phyloP scores from a whole-genome alignment of 2,888 invertebrate species.

The Nomada flava region DNA sequence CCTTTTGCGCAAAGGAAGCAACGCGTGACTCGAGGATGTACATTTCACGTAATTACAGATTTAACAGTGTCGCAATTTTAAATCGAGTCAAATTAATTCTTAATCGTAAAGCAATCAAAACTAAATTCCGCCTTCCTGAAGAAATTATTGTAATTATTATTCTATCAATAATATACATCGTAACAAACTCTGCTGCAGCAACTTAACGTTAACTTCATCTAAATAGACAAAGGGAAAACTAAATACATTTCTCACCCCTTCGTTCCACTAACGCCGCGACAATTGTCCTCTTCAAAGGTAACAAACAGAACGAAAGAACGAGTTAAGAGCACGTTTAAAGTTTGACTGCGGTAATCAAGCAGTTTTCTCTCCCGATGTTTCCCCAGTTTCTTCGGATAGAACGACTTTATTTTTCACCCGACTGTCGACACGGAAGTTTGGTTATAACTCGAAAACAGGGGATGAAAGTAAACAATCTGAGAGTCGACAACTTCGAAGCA shows the following conservation, averaged over 20 bases:
- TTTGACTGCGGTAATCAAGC: neutral
- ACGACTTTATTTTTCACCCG: neutral
- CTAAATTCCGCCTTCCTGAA: no score
- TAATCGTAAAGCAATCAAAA: neutral
- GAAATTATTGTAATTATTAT: no score
- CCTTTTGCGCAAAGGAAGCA: neutral
- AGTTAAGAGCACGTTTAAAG: neutral
- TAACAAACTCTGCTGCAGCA: no score
- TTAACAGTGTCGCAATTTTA: neutral
- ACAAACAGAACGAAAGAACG: neutral
- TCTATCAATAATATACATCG: no score
- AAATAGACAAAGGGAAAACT: neutral
- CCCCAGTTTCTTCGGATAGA: neutral
- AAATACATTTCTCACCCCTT: neutral
- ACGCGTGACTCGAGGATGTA: neutral
- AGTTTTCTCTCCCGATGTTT: neutral
- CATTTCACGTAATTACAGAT: neutral
- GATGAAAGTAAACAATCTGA: no score
- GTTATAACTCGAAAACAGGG: neutral
- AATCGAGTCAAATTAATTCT: no score
- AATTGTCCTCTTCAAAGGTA: neutral
- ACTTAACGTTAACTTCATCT: neutral
- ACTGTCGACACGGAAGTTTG: constrained; percentile 8
- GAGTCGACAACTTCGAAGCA: neutral
- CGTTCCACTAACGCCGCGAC: neutral